These are phyloP conservation scores for Pycnonotus jocosus DNA, from an alignment of 2,113 vertebrate species.

Conservation along the genomic window DNA sequence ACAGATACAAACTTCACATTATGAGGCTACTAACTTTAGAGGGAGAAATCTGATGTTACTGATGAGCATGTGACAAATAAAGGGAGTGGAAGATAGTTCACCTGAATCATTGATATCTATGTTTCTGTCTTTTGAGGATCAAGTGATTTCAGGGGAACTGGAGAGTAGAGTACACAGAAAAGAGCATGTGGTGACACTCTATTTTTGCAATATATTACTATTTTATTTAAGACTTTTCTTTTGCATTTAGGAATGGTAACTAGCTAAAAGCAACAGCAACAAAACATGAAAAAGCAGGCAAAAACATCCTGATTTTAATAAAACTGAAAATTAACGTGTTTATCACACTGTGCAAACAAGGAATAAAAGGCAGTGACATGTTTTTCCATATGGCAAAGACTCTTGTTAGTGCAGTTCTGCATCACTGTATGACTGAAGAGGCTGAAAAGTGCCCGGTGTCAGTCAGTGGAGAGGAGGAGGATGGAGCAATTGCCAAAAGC, in stretches of 20 bases:
- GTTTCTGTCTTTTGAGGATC: not conserved
- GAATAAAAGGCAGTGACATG: not conserved
- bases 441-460: not conserved
- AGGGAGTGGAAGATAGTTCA: not conserved
- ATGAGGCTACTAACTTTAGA: not conserved
- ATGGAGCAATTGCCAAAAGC: not conserved
- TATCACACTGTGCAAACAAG: not conserved
- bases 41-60: not conserved
- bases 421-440: not conserved
- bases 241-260: not conserved
- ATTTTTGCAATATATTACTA: not conserved
- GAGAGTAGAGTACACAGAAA: not conserved
- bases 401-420: not conserved
- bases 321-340: not conserved
- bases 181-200: not conserved
- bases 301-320: not conserved
- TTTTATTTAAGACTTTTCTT: not conserved
- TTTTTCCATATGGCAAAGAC: not conserved
- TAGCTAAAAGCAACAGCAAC: not conserved
- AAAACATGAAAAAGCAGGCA: not conserved
- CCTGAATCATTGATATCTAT: not conserved
- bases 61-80: not conserved
- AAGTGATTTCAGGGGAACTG: not conserved
- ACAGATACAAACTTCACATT: not conserved
- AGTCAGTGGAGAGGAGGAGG: not conserved